Evolutionary conservation across 2,113 vertebrate species (phyloP), one percentile per base, ranked within the genome.

Genomic region (Furnarius figulus): DNA sequence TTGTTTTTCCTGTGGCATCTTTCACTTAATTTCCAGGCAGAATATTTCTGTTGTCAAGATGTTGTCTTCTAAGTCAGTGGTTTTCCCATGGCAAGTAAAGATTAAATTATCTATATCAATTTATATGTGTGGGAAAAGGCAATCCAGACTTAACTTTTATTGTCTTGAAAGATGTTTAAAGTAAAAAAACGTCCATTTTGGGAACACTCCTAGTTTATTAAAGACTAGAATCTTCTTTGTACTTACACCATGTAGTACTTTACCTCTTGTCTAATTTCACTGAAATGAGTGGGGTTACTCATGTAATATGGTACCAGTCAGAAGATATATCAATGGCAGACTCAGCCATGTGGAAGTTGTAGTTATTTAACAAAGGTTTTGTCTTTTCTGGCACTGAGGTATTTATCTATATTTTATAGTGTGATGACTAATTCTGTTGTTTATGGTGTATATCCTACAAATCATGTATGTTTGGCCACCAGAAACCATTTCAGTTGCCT

Each of bases 201-300:
- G 39, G 33, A 79, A 7, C 35, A 20, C 14, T 83, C 47, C 7
- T n/a, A 63, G 4, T 80, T 83, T 47, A 49, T 44, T 39, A 44
- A 55, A 82, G 24, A 27, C 31, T 65, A 46, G 52, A 31, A n/a
- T 87, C 28, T 89, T 70, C 21, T 68, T 84, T 61, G 40, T 79
- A 40, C 39, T 85, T 95, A 33, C 4, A 12, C 61, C 68, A 28
- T 3, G 1, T 37, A 76, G 58, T 31, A 70, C n/a, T 84, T 82
- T 21, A 65, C 37, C 30, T 91, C 81, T 62, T 82, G 53, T 42
- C 49, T 82, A 33, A 83, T 91, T 79, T 95, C 66, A 66, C 66
- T 89, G 71, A 87, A 95, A 76, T 94, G 89, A 70, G 49, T 82
- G 73, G 74, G 63, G 77, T 95, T 94, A 53, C 58, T 95, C 9